These are phyloP conservation scores for Bathynomus jamesi DNA, from an alignment of 1,140 invertebrate species.

Conservation along the genomic window DNA sequence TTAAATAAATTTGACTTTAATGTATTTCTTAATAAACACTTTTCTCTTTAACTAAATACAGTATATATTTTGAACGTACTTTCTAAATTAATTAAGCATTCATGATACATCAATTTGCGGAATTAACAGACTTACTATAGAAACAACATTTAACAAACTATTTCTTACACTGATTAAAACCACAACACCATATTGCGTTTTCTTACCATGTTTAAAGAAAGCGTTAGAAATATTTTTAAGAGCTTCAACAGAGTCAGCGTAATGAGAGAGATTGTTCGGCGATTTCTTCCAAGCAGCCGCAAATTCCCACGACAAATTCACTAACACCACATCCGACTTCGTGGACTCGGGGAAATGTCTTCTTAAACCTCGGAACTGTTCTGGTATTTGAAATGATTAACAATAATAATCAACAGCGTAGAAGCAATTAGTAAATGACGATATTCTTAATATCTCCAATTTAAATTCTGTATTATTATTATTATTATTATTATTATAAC, in stretches of 20 bases:
- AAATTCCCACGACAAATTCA: slow-evolving; percentile 50
- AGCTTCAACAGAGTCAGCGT: slow-evolving; percentile 29
- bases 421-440: neutral
- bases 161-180: too few relatives aligned
- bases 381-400: slow-evolving; percentile 6
- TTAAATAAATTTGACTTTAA: neutral
- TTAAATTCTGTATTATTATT: too few relatives aligned
- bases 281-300: slow-evolving; percentile 48
- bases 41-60: too few relatives aligned
- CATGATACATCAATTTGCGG: too few relatives aligned
- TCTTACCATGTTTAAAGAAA: slow-evolving; percentile 38
- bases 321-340: slow-evolving; percentile 46
- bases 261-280: slow-evolving; percentile 40
- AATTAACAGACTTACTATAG: too few relatives aligned
- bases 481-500: too few relatives aligned
- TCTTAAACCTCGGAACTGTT: slow-evolving; percentile 15
- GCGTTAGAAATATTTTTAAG: slow-evolving; percentile 36
- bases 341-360: slow-evolving; percentile 46
- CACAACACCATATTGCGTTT: neutral
- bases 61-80: too few relatives aligned
- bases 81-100: too few relatives aligned
- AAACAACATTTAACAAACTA: too few relatives aligned
- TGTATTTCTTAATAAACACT: too few relatives aligned
- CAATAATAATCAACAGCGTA: neutral
- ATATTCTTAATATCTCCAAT: slow-evolving; percentile 1